phyloP scores from a whole-genome alignment of 2,888 invertebrate species.

The Steinernema carpocapsae region DNA sequence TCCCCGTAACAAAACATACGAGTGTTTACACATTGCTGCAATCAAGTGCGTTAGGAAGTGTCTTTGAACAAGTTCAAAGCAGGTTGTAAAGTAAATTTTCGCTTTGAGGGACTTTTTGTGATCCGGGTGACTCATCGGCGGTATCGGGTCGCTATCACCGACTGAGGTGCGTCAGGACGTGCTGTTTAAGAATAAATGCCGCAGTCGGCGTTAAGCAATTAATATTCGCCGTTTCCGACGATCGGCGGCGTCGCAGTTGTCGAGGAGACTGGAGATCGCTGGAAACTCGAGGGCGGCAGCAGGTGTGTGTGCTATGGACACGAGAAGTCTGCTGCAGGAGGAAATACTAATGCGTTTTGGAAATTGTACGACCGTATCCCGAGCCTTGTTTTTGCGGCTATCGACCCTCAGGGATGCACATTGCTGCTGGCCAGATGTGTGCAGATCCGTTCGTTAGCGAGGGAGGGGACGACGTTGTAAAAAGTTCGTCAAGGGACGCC shows the following conservation, averaged over 20 bases:
- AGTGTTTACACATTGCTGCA: too few relatives aligned
- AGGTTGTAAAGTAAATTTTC: neutral
- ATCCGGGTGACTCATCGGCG: conserved; percentile 16
- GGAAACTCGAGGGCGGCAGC: conserved; percentile 1
- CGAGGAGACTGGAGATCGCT: conserved; percentile 11
- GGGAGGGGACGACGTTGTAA: conserved; percentile 25
- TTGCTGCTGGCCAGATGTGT: conserved; percentile 14
- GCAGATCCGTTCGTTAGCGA: neutral
- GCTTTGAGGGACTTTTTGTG: neutral
- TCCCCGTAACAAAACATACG: too few relatives aligned
- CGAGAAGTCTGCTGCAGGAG: neutral
- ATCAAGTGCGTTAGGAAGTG: too few relatives aligned
- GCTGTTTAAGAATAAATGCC: conserved; percentile 34
- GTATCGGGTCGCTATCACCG: neutral
- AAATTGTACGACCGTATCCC: conserved; percentile 31
- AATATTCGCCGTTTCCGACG: conserved; percentile 44
- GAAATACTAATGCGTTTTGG: neutral
- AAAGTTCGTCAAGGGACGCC: conserved; percentile 5
- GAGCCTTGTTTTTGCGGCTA: neutral
- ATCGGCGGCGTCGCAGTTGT: conserved; percentile 38
- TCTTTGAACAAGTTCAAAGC: conserved; percentile 1
- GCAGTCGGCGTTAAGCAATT: conserved; percentile 44
- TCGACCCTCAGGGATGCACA: neutral
- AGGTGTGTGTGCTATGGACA: conserved; percentile 24
- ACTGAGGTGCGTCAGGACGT: neutral